Percentiles rank a stretch among this genome's conserved stretches.
Conservation (phyloP, 2,888 invertebrate genomes). For the Polia nebulosa region DNA sequence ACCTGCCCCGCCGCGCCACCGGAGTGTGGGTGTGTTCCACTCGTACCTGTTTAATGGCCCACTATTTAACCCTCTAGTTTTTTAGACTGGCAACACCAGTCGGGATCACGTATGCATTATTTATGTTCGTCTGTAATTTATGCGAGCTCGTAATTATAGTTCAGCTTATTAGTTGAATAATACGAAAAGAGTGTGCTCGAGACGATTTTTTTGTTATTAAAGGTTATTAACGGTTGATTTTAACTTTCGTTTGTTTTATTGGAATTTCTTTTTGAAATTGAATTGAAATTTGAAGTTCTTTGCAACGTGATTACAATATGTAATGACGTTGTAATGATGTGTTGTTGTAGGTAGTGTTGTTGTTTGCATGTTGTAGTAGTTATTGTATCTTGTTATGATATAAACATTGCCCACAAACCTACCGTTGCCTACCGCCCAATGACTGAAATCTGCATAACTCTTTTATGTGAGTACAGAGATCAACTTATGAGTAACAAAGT, state of each 20-base stretch:
- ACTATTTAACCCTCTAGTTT: conserved; percentile 46
- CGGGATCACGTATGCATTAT: conserved; percentile 48
- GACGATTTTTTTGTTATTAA: neutral
- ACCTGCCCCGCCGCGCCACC: conserved; percentile 27
- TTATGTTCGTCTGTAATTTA: conserved; percentile 54
- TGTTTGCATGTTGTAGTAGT: too few species aligned
- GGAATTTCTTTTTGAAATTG: too few species aligned
- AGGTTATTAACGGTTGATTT: neutral
- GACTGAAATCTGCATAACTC: too few species aligned
- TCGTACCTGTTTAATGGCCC: conserved; percentile 39
- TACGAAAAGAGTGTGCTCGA: neutral
- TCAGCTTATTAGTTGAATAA: conserved; percentile 37
- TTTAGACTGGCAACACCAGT: conserved; percentile 30
- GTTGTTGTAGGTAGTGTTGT: too few species aligned
- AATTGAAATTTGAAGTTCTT: too few species aligned
- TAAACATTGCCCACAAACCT: too few species aligned
- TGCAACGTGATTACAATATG: too few species aligned
- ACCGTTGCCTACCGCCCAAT: too few species aligned
- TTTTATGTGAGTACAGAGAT: too few species aligned
- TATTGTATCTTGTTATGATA: too few species aligned
- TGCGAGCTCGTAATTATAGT: conserved; percentile 49
- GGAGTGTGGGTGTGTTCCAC: conserved; percentile 24
- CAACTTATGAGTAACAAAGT: too few species aligned
- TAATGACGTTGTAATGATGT: too few species aligned
- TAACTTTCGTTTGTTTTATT: neutral